These are phyloP conservation scores for Cinclus cinclus DNA, from an alignment of 2,113 vertebrate species.

Conservation along the genomic window DNA sequence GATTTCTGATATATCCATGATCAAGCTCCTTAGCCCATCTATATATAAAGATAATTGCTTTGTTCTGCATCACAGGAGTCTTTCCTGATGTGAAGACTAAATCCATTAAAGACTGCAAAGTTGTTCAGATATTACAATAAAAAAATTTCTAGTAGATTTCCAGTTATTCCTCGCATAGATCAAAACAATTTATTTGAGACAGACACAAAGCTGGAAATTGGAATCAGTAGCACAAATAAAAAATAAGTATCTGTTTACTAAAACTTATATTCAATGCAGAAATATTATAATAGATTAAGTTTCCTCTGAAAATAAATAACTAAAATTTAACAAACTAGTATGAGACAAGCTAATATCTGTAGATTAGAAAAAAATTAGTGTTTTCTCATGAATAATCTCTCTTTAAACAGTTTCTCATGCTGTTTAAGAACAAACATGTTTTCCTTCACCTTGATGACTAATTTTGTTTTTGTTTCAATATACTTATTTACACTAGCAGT, in stretches of 20 bases:
- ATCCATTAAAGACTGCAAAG: background rate
- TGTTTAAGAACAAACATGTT: background rate
- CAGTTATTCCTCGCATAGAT: background rate
- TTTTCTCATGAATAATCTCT: background rate
- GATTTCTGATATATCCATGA: background rate
- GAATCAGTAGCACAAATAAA: background rate
- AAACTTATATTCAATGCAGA: background rate
- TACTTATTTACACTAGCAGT: background rate
- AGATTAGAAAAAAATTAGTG: background rate
- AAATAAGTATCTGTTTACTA: background rate
- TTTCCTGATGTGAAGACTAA: constrained; percentile 21
- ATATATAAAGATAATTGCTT: constrained; percentile 4
- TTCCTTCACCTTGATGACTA: background rate
- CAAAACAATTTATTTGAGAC: background rate
- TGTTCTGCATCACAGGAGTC: constrained; percentile 23
- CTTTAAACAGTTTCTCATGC: background rate
- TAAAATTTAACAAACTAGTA: background rate
- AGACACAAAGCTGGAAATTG: background rate
- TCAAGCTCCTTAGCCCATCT: background rate
- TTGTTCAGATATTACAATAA: background rate
- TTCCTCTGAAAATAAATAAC: background rate
- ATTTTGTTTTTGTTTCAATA: background rate
- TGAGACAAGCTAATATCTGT: background rate
- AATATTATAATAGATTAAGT: background rate
- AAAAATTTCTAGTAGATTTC: background rate